Evolutionary conservation across 2,797 vertebrate species (phyloP).

Genomic region (Tinamus major): DNA sequence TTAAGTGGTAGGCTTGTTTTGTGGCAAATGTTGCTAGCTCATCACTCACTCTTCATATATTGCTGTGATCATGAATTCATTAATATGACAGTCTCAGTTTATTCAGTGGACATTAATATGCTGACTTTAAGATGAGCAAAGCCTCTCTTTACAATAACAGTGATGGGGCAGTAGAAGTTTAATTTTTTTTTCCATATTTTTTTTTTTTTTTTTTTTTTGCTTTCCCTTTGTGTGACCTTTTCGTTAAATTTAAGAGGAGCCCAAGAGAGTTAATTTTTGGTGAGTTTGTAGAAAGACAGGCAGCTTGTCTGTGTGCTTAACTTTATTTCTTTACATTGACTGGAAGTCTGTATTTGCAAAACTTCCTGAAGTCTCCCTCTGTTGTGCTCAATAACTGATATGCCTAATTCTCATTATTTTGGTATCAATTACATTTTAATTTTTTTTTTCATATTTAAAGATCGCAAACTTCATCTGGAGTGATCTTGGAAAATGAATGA

Average conservation of each 20-base stretch:
- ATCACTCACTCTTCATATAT: background rate
- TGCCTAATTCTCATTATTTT: background rate
- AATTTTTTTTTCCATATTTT: too few species aligned
- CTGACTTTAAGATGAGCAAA: background rate
- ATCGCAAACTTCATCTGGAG: background rate
- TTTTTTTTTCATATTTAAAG: background rate
- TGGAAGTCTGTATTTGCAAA: background rate
- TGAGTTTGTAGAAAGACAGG: background rate
- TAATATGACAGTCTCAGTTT: background rate
- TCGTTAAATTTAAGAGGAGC: background rate
- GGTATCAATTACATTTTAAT: background rate
- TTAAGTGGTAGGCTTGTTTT: fast-evolving
- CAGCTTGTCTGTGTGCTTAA: background rate
- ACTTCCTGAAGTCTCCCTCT: background rate
- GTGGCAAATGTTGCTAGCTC: background rate
- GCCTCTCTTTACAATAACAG: background rate
- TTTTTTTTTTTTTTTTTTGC: too few species aligned
- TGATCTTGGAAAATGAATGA: background rate
- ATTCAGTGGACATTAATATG: background rate
- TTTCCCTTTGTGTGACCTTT: too few species aligned
- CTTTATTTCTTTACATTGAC: background rate
- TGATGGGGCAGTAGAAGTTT: too few species aligned
- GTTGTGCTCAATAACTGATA: background rate
- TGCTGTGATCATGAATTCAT: background rate
- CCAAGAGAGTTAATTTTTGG: background rate